Conservation (phyloP, 1,140 invertebrate genomes). For the Eriocheir sinensis region DNA sequence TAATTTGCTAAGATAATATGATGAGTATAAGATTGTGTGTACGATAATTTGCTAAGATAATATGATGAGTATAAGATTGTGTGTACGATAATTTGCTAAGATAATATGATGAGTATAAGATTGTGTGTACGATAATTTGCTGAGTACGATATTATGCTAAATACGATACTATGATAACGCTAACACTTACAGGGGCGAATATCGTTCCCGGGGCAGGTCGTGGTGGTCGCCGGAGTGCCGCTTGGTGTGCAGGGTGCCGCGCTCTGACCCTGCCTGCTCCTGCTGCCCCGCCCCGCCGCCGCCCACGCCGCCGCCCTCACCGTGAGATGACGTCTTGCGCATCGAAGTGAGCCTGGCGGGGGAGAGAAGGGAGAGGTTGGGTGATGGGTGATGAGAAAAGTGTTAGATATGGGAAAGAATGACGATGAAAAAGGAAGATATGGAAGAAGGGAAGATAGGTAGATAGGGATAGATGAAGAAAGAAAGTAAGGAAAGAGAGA, state of each 20-base stretch:
- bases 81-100: no score
- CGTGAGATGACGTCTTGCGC: constrained; percentile 93
- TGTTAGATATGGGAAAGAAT: constrained; percentile 8
- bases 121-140: no score
- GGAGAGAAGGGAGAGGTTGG: background rate
- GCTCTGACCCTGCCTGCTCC: constrained; percentile 84
- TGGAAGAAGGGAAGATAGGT: no score
- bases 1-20: background rate
- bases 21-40: background rate
- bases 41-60: background rate
- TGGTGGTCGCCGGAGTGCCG: constrained; percentile 91
- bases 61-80: no score
- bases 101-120: background rate
- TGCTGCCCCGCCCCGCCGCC: constrained; percentile 81
- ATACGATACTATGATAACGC: no score
- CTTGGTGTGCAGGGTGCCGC: constrained; percentile 98
- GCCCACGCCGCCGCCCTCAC: constrained; percentile 71
- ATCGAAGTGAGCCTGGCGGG: constrained; percentile 82
- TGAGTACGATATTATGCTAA: no score
- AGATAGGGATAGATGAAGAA: no score
- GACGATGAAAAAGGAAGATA: no score
- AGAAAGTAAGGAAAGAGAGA: no score
- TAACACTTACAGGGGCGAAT: constrained; percentile 70
- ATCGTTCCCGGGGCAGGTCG: constrained; percentile 70
- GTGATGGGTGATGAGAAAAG: background rate